A percentile compares a stretch with the other conserved stretches of the same genome.
phyloP scores from a whole-genome alignment of 2,888 invertebrate species.

The Chromoteleia sp. region DNA sequence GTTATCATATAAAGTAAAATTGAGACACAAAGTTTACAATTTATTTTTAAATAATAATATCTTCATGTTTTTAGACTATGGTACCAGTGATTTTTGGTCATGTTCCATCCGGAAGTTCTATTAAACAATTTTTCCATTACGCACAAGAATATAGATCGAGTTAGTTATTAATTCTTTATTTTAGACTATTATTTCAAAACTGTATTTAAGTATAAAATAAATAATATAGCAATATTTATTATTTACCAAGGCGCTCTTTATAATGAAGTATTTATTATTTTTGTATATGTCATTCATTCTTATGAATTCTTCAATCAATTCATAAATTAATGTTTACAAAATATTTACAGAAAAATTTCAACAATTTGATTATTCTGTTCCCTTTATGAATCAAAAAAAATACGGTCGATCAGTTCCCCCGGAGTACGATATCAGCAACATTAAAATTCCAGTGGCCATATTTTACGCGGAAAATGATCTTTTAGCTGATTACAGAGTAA shows the following conservation, averaged over 20 bases:
- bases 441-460: slow-evolving; percentile 88
- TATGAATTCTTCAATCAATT: no score
- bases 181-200: no score
- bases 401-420: slow-evolving; percentile 87
- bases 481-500: slow-evolving; percentile 85
- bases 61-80: slow-evolving; percentile 86
- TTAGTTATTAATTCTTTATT: slow-evolving; percentile 18
- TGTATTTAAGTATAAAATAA: no score
- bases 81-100: slow-evolving; percentile 89
- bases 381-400: slow-evolving; percentile 85
- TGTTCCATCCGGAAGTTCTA: slow-evolving; percentile 89
- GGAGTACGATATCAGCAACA: slow-evolving; percentile 86
- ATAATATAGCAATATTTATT: no score
- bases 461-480: slow-evolving; percentile 89
- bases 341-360: slow-evolving; percentile 81
- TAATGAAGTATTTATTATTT: not conserved
- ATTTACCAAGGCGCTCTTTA: no score
- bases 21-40: no score
- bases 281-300: no score
- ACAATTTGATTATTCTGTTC: slow-evolving; percentile 86
- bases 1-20: slow-evolving; percentile 59
- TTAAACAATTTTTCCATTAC: slow-evolving; percentile 90
- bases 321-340: not conserved
- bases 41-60: slow-evolving; percentile 11
- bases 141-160: slow-evolving; percentile 85